A percentile compares a stretch with the other conserved stretches of the same genome.
Conservation (phyloP, 2,113 vertebrate genomes). For the Ammodytes dubius region DNA sequence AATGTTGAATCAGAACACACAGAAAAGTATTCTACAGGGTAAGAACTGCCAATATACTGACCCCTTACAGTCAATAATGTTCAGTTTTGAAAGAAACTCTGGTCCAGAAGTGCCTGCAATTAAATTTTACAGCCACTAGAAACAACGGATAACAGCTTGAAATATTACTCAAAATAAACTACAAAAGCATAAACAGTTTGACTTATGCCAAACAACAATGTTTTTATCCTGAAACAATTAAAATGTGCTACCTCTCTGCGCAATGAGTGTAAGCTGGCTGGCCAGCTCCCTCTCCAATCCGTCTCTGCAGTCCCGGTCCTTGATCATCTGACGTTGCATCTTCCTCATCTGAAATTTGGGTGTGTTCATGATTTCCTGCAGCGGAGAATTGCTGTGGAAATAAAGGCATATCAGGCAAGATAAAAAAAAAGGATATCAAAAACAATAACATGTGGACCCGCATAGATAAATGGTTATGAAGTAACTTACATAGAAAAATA, state of each 20-base stretch:
- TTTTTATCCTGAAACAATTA: background rate
- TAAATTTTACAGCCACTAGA: too few relatives aligned
- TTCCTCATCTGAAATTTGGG: conserved; percentile 92
- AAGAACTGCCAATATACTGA: too few relatives aligned
- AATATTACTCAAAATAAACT: background rate
- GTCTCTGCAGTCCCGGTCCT: conserved; percentile 87
- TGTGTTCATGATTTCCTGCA: conserved; percentile 92
- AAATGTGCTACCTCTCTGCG: conserved; percentile 85
- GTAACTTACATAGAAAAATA: background rate
- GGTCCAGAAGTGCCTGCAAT: too few relatives aligned
- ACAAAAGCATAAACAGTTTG: background rate
- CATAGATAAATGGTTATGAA: background rate
- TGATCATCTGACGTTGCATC: conserved; percentile 87
- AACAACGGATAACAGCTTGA: background rate
- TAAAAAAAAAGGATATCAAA: background rate
- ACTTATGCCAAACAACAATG: background rate
- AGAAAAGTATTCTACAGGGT: background rate
- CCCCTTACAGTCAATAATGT: background rate
- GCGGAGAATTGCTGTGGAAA: conserved; percentile 83
- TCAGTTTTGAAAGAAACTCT: background rate
- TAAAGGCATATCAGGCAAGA: conserved; percentile 13
- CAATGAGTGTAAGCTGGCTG: conserved; percentile 79
- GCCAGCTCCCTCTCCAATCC: conserved; percentile 88
- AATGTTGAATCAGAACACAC: background rate
- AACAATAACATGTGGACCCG: background rate